These are phyloP conservation scores for Rhopilema esculentum DNA, from an alignment of 30 jellyfish, hydroid and myxozoan genomes.

Conservation along the genomic window DNA sequence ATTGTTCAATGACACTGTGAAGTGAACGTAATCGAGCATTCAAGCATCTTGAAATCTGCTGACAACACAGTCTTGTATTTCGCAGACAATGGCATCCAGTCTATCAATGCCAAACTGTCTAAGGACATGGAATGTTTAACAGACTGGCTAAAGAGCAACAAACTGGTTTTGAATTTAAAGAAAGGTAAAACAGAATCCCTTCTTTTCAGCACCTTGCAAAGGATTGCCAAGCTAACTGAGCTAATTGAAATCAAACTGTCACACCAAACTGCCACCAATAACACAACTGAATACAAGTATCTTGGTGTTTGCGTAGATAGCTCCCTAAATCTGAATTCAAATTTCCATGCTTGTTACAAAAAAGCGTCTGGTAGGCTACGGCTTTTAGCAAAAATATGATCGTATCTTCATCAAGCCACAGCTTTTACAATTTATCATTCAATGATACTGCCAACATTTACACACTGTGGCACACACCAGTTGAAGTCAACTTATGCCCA, in stretches of 20 bases:
- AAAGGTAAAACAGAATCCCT: no score
- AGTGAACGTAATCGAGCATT: slow-evolving; percentile 26
- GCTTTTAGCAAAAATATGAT: slow-evolving; percentile 46
- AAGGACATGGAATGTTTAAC: slow-evolving; percentile 38
- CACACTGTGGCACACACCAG: no score
- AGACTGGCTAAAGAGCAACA: no score
- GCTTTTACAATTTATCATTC: no score
- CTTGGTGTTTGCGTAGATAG: no score
- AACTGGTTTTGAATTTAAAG: no score
- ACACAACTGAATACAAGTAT: neutral
- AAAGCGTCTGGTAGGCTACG: slow-evolving; percentile 55
- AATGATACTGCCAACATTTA: no score
- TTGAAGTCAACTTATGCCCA: slow-evolving; percentile 41
- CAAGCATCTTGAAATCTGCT: slow-evolving; percentile 59
- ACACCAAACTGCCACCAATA: neutral
- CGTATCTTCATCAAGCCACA: no score
- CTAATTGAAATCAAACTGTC: neutral
- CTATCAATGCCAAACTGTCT: slow-evolving; percentile 39
- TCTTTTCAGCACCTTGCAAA: no score
- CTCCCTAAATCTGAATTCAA: no score
- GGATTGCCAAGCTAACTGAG: no score
- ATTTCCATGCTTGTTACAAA: slow-evolving; percentile 26
- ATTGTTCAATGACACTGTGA: slow-evolving; percentile 31
- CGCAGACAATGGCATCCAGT: slow-evolving; percentile 40
- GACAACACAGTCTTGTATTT: slow-evolving; percentile 70